Evolutionary conservation across 1,140 invertebrate species (phyloP).

Genomic region (Ceratina japonica): DNA sequence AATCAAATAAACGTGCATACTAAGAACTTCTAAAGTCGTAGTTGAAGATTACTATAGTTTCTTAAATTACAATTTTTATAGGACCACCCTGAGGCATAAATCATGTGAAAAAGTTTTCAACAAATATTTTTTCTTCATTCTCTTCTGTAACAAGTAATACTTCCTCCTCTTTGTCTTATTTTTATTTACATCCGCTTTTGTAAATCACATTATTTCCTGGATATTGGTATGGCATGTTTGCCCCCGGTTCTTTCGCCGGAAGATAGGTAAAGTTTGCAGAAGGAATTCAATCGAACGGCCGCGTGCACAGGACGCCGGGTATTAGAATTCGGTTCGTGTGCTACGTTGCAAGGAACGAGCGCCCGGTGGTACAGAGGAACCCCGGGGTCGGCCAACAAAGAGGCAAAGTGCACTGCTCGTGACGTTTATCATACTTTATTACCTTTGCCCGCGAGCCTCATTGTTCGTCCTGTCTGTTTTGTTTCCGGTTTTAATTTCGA

Average conservation of each 20-base stretch:
- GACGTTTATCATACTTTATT: constrained; percentile 75
- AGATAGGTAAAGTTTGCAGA: constrained; percentile 52
- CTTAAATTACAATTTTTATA: too few species aligned
- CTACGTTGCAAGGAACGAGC: constrained; percentile 44
- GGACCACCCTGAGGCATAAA: too few species aligned
- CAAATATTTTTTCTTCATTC: too few species aligned
- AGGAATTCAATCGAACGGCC: constrained; percentile 58
- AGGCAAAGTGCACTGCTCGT: constrained; percentile 63
- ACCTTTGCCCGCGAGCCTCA: constrained; percentile 62
- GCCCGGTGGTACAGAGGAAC: constrained; percentile 23
- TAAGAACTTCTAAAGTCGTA: too few species aligned
- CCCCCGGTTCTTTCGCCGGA: constrained; percentile 8
- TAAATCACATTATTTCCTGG: constrained; percentile 11
- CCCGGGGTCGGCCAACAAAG: constrained; percentile 61
- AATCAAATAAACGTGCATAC: too few species aligned
- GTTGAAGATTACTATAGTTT: too few species aligned
- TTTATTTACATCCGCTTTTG: too few species aligned
- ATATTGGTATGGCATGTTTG: constrained; percentile 14
- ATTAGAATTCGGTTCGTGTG: constrained; percentile 45
- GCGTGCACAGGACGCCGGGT: constrained; percentile 43
- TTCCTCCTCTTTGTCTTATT: too few species aligned
- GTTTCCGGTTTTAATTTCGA: constrained; percentile 71
- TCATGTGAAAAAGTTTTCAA: too few species aligned
- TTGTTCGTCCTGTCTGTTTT: constrained; percentile 70
- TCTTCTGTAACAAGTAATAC: too few species aligned